A percentile compares a stretch with the other conserved stretches of the same genome.
These are phyloP conservation scores for Bombus superbus DNA, from an alignment of 1,140 invertebrate genomes.

Conservation along the genomic window DNA sequence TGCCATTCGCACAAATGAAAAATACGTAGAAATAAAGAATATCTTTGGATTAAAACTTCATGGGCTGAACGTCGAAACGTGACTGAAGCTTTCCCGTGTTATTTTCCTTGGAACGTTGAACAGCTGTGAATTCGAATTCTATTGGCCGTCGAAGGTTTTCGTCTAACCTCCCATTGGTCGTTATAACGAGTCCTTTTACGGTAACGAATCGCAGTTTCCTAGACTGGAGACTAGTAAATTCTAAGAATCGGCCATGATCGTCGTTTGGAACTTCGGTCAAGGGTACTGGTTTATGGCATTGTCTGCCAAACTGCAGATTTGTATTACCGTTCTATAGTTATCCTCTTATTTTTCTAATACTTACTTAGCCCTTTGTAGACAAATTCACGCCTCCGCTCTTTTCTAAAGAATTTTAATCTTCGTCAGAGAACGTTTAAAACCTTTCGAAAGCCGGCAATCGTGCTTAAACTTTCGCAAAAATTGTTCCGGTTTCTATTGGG, in stretches of 20 bases:
- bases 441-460: no score
- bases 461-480: no score
- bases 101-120: not conserved
- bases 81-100: not conserved
- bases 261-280: not conserved
- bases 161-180: not conserved
- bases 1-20: no score
- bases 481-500: no score
- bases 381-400: not conserved
- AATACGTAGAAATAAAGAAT: not conserved
- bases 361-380: no score
- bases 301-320: not conserved
- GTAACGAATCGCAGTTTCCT: not conserved
- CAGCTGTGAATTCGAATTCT: not conserved
- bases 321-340: fast-evolving
- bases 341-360: not conserved
- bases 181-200: not conserved
- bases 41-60: no score
- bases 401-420: not conserved
- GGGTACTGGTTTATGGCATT: not conserved
- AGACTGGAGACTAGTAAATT: not conserved
- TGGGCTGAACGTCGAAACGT: no score
- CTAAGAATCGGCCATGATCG: not conserved
- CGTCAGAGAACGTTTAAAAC: no score
- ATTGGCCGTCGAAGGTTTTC: not conserved